Base-by-base conservation (phyloP, 1,140 invertebrate genomes). In the Scaptomyza pallida region DNA sequence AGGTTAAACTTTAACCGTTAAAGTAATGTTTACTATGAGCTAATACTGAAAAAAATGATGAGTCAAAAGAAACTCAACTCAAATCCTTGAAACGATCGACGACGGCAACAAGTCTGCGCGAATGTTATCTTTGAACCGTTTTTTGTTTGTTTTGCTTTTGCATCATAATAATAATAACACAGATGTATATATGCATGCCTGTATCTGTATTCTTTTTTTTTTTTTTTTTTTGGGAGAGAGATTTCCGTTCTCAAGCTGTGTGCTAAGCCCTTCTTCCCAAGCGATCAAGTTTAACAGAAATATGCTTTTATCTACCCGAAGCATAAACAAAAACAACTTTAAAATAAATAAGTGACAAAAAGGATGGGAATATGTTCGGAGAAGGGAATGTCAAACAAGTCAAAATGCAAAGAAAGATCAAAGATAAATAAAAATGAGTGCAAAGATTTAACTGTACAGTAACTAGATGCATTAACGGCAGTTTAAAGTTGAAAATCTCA, bases 311-410 rank as follows among this genome's bases (percentile, higher is more conserved):
- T 65, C 45, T 37, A 26, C 23, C 61, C 61, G 62, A 23, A 48
- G 43, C 17, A 60, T 67, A 72, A 72, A 67, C 63, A 72, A 72
- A 54, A 55, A 65, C 41, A 54, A 33, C 13, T 40, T 17, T 30
- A 47, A 37, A 21, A 35, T 61, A 61, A 68, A 68, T 68, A 48
- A 26, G 13, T 26, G 1, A n/a, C n/a, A 13, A 44, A 5, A 19
- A 16, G 26, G 48, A 40, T 60, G 19, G 40, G 19, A 41, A 48
- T 50, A 33, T 19, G 19, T 48, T 30, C 54, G 48, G 48, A 55
- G 17, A 41, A 26, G 23, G 23, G 6, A 17, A 59, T 44, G 19
- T 10, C 37, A 47, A 6, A 15, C 41, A 26, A 26, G 26, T 33
- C 12, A n/a, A n/a, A 30, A 33, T 37, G 33, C 12, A 41, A 48